phyloP scores from a whole-genome alignment of 2,113 vertebrate genomes.

The Takifugu bimaculatus region DNA sequence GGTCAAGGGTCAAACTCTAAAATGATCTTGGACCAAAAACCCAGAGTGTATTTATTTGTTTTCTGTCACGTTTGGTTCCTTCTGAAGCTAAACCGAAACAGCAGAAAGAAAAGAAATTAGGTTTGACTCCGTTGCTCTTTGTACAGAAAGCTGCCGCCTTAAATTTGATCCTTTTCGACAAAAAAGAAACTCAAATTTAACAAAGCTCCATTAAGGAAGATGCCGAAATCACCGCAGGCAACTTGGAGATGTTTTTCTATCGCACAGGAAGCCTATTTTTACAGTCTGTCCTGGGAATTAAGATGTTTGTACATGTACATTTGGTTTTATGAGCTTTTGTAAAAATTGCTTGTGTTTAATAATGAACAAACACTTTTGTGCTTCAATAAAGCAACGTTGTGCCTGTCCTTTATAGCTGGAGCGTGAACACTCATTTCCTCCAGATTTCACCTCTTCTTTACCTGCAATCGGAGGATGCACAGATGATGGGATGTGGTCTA shows the following conservation, averaged over 20 bases:
- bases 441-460: no score
- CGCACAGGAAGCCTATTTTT: constrained; percentile 54
- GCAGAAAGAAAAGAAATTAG: background rate
- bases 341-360: constrained; percentile 64
- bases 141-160: constrained; percentile 63
- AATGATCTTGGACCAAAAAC: constrained; percentile 56
- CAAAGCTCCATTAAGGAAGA: constrained; percentile 2
- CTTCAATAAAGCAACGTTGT: constrained; percentile 51
- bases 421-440: background rate
- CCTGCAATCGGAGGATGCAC: no score
- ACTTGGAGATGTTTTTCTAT: constrained; percentile 51
- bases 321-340: constrained; percentile 61
- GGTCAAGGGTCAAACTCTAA: constrained; percentile 21
- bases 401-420: constrained; percentile 32
- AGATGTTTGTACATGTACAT: constrained; percentile 46
- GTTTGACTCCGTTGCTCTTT: constrained; percentile 27
- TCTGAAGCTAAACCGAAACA: constrained; percentile 5
- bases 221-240: constrained; percentile 27
- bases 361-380: constrained; percentile 56
- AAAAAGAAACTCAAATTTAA: constrained; percentile 18
- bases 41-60: constrained; percentile 65
- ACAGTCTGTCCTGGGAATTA: constrained; percentile 24
- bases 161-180: constrained; percentile 43
- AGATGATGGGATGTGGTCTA: no score
- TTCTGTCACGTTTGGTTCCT: constrained; percentile 18